Conservation (phyloP, 2,113 vertebrate species). For the Oryzias curvinotus region DNA sequence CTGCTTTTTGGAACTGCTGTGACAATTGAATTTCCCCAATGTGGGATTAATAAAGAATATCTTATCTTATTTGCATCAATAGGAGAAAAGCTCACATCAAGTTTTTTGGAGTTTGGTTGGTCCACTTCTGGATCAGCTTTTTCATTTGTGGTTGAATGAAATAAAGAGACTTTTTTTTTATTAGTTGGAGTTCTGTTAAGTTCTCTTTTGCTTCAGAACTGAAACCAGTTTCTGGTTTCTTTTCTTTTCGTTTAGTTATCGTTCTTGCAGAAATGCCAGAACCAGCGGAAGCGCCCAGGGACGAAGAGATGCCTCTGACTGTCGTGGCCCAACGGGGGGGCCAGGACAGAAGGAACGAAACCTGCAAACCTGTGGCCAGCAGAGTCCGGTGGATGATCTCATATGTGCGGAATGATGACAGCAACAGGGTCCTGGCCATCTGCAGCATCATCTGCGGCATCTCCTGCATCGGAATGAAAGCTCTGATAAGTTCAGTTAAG, state of each 20-base stretch:
- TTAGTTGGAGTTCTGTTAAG: no score
- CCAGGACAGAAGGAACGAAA: background rate
- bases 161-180: no score
- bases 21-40: no score
- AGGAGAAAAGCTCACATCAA: no score
- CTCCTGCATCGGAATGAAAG: constrained; percentile 80
- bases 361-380: background rate
- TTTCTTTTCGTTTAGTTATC: background rate
- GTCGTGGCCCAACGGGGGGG: background rate
- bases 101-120: no score
- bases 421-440: constrained; percentile 76
- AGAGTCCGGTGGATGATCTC: fast-evolving
- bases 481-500: constrained; percentile 79
- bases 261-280: constrained; percentile 44
- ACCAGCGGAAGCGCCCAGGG: fast-evolving
- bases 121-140: no score
- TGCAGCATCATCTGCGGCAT: constrained; percentile 84
- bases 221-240: no score
- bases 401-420: background rate
- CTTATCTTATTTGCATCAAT: no score
- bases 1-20: no score
- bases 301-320: fast-evolving
- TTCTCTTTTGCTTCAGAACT: no score
- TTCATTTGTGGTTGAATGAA: no score
- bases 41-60: no score